A percentile compares a stretch with the other conserved stretches of the same genome.
Evolutionary conservation across 2,888 invertebrate genomes (phyloP).

Genomic region (Tethea ocularis): DNA sequence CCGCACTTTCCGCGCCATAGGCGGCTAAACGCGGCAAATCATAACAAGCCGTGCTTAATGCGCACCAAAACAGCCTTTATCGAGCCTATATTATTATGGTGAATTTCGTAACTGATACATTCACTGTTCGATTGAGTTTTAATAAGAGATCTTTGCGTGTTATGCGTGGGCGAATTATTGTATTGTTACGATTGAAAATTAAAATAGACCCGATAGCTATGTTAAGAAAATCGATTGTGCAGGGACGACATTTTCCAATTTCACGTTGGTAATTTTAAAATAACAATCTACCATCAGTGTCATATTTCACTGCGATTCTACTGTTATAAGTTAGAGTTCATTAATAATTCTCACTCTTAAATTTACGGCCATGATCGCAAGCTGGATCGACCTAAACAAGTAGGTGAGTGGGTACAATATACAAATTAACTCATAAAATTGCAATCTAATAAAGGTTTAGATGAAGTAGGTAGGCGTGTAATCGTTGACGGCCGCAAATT

Average conservation of each 20-base stretch:
- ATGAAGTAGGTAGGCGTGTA: constrained; percentile 1
- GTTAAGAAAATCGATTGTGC: neutral
- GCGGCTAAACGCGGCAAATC: constrained; percentile 19
- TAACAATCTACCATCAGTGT: too few species aligned
- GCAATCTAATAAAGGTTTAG: neutral
- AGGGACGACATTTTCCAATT: too few species aligned
- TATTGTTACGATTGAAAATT: neutral
- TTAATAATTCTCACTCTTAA: too few species aligned
- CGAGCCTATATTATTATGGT: constrained; percentile 16
- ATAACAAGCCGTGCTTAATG: constrained; percentile 19
- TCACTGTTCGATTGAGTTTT: constrained; percentile 3
- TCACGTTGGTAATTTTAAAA: too few species aligned
- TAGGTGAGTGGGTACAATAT: neutral
- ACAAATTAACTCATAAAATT: constrained; percentile 1
- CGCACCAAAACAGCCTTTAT: constrained; percentile 10
- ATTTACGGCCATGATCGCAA: too few species aligned
- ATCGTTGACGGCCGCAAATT: constrained; percentile 33
- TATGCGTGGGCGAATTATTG: neutral
- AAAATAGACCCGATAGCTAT: neutral
- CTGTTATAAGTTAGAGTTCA: too few species aligned
- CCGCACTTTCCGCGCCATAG: constrained; percentile 18
- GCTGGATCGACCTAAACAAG: too few species aligned
- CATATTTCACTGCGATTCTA: too few species aligned
- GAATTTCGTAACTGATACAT: constrained; percentile 12
- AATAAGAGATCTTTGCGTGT: neutral